phyloP scores from a whole-genome alignment of 2,797 vertebrate genomes.

The Pipistrellus pygmaeus region DNA sequence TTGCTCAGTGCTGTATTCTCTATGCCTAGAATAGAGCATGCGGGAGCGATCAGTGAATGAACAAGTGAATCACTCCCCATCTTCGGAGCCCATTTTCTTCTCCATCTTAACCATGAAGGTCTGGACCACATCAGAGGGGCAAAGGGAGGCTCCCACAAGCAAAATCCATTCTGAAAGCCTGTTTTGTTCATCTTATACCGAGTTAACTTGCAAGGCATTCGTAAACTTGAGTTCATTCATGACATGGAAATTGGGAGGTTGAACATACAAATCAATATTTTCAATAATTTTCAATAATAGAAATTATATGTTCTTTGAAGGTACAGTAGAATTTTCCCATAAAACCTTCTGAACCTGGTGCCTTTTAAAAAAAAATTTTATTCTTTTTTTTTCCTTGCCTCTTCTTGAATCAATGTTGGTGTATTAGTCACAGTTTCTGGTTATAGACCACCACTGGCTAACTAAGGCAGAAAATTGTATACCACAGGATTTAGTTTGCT shows the following conservation, averaged over 20 bases:
- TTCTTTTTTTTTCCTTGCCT: background rate
- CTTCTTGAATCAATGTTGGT: background rate
- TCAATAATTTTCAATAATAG: no score
- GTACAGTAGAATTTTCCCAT: background rate
- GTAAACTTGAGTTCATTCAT: background rate
- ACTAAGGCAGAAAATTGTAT: background rate
- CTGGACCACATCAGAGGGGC: background rate
- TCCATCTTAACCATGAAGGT: background rate
- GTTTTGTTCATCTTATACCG: background rate
- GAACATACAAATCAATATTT: background rate
- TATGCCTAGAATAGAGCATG: background rate
- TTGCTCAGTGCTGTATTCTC: no score
- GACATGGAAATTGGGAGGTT: background rate
- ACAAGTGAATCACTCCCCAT: rapidly evolving
- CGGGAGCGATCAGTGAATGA: background rate
- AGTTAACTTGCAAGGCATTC: background rate
- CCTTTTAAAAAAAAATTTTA: background rate
- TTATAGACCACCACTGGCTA: background rate
- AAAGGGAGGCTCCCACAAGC: background rate
- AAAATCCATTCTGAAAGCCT: background rate
- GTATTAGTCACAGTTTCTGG: background rate
- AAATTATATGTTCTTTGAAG: background rate
- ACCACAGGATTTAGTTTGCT: background rate
- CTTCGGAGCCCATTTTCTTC: background rate
- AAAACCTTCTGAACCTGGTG: background rate